Evolutionary conservation across 2,797 vertebrate genomes (phyloP).

Genomic region (Spizella passerina): DNA sequence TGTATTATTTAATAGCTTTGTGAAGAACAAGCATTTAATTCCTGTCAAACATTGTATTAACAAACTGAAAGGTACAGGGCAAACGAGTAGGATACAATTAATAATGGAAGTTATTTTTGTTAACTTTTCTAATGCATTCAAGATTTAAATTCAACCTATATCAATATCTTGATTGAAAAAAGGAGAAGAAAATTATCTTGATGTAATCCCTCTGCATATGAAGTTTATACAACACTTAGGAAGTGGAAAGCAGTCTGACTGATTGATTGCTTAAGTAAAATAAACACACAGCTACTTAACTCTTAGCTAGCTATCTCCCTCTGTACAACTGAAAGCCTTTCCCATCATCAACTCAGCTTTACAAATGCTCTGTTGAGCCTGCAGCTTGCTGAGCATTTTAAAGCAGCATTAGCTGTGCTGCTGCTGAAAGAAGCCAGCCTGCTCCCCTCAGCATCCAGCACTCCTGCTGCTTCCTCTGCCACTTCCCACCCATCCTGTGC

Average conservation of each 20-base stretch:
- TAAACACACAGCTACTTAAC: slow-evolving; percentile 50
- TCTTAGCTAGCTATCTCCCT: slow-evolving; percentile 7
- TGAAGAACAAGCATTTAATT: neutral
- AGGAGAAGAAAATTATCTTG: neutral
- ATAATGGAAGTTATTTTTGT: neutral
- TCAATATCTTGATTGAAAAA: neutral
- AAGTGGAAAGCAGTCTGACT: slow-evolving; percentile 28
- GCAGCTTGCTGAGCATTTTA: neutral
- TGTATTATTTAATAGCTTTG: neutral
- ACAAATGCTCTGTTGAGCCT: neutral
- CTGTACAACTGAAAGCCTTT: neutral
- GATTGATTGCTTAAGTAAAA: slow-evolving; percentile 48
- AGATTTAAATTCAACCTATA: neutral
- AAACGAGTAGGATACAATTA: neutral
- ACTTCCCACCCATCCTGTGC: neutral
- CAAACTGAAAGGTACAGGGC: neutral
- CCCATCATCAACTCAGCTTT: neutral
- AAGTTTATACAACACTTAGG: slow-evolving; percentile 42
- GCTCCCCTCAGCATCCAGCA: neutral
- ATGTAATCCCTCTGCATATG: neutral
- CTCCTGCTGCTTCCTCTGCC: neutral
- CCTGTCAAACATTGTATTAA: neutral
- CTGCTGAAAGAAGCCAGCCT: neutral
- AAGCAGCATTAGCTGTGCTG: neutral
- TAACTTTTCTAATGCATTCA: neutral